These are phyloP conservation scores for Camponotus vicinus DNA, from an alignment of 1,140 invertebrate species.

Conservation along the genomic window DNA sequence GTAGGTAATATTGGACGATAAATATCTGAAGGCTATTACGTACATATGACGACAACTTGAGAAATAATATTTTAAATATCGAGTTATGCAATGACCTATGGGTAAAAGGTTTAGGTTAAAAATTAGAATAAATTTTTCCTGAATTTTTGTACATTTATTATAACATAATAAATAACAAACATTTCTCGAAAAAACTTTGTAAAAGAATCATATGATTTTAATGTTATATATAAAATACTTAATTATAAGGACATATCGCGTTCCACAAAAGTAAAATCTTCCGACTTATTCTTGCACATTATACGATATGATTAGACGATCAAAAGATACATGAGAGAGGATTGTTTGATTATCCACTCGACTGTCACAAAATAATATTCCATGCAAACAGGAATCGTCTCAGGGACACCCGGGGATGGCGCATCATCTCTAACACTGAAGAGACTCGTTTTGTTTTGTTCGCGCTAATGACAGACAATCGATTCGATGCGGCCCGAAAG, in stretches of 20 bases:
- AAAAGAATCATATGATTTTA: no score
- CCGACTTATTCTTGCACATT: no score
- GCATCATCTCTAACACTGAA: neutral
- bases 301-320: no score
- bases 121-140: neutral
- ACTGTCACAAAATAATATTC: conserved; percentile 20
- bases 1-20: conserved; percentile 19
- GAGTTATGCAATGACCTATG: conserved; percentile 1
- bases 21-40: conserved; percentile 11
- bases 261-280: no score
- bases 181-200: neutral
- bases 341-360: neutral
- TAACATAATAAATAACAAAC: neutral
- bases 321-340: neutral
- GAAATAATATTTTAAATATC: conserved; percentile 34
- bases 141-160: no score
- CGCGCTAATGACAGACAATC: conserved; percentile 20
- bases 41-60: conserved; percentile 4
- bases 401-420: neutral
- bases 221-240: no score
- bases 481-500: conserved; percentile 32
- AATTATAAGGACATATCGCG: no score
- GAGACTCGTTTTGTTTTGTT: neutral
- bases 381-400: neutral
- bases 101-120: neutral